phyloP scores from a whole-genome alignment of 2,888 invertebrate species.

The Brenthis daphne region DNA sequence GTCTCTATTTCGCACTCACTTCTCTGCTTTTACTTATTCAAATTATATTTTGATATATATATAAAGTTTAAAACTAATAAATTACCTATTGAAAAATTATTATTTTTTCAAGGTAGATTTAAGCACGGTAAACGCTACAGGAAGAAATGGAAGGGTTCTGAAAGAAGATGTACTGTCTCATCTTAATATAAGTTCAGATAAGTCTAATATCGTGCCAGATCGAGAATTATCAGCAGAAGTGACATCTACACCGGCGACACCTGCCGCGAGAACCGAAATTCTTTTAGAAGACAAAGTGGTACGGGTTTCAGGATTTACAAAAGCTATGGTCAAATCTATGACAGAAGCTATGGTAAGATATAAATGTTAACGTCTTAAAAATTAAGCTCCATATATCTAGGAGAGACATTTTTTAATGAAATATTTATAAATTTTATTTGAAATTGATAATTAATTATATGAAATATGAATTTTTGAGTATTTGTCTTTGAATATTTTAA shows the following conservation, averaged over 20 bases:
- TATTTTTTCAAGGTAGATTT: conserved; percentile 85
- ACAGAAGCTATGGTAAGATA: conserved; percentile 86
- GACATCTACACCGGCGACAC: conserved; percentile 50
- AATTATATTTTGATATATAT: too few species aligned
- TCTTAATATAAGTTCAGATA: conserved; percentile 81
- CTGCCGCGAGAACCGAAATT: conserved; percentile 54
- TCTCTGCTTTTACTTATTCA: too few species aligned
- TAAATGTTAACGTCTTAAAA: background rate
- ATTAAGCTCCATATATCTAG: too few species aligned
- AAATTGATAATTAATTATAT: too few species aligned
- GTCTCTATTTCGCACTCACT: too few species aligned
- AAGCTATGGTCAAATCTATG: conserved; percentile 98
- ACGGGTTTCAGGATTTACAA: conserved; percentile 90
- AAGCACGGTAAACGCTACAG: conserved; percentile 87
- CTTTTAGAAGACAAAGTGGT: conserved; percentile 79
- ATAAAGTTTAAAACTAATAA: background rate
- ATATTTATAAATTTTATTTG: too few species aligned
- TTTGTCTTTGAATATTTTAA: too few species aligned
- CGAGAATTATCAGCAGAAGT: conserved; percentile 46
- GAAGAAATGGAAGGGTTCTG: conserved; percentile 93
- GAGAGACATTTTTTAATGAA: too few species aligned
- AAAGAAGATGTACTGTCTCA: conserved; percentile 96
- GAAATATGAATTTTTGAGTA: too few species aligned
- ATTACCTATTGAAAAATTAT: background rate
- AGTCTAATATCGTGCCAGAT: conserved; percentile 70